These are phyloP conservation scores for Brachypodius melanocephalos DNA, from an alignment of 2,113 vertebrate genomes.

Conservation along the genomic window DNA sequence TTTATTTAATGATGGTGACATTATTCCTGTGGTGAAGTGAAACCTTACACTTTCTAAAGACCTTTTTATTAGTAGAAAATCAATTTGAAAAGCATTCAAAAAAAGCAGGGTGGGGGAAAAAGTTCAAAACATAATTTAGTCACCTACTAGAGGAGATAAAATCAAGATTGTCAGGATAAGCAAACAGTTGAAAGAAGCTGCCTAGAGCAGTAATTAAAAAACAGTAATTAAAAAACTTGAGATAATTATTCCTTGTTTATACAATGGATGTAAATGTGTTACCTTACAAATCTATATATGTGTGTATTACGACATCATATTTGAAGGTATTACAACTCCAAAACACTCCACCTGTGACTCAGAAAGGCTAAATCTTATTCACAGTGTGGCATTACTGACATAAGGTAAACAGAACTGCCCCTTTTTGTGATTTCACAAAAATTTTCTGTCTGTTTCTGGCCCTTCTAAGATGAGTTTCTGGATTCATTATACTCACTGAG, in stretches of 20 bases:
- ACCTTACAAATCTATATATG: not conserved
- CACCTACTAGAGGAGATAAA: not conserved
- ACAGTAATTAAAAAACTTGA: not conserved
- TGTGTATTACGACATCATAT: not conserved
- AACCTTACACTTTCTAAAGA: not conserved
- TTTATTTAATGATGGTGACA: not conserved
- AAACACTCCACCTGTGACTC: not conserved
- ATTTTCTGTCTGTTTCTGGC: not conserved
- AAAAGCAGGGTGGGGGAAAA: not conserved
- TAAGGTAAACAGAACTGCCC: not conserved
- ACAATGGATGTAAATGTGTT: not conserved
- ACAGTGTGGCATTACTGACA: fast-evolving
- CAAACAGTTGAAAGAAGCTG: not conserved
- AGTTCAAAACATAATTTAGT: not conserved
- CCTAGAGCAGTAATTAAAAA: not conserved
- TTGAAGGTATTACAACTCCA: not conserved
- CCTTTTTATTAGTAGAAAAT: not conserved
- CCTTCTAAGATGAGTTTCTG: not conserved
- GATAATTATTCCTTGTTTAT: not conserved
- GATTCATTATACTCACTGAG: not conserved
- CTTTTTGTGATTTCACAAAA: not conserved
- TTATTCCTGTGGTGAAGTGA: not conserved
- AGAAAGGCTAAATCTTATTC: not conserved
- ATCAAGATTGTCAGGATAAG: not conserved
- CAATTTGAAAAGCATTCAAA: not conserved